phyloP scores from a whole-genome alignment of 2,888 invertebrate species.

The Metacarcinus magister region DNA sequence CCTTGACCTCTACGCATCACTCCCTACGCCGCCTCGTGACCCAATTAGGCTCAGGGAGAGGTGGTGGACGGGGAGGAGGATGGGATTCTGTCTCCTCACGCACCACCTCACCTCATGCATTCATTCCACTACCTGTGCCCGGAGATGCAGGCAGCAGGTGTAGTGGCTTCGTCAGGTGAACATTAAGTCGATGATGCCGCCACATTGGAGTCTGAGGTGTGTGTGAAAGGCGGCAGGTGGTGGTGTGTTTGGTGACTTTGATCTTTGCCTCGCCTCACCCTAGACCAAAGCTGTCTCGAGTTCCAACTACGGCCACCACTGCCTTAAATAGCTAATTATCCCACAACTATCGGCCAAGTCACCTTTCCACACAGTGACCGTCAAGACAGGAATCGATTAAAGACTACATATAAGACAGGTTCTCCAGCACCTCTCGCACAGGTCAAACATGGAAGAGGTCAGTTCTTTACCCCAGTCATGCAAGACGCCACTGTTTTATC shows the following conservation, averaged over 20 bases:
- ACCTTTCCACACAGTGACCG: not conserved
- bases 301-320: not conserved
- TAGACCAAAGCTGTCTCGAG: not conserved
- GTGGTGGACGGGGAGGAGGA: not conserved
- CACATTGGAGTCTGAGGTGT: not conserved
- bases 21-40: not conserved
- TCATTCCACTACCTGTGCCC: not conserved
- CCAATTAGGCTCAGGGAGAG: not conserved
- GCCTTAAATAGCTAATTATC: not conserved
- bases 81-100: not conserved
- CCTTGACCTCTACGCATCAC: not conserved
- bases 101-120: not conserved
- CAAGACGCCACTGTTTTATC: not conserved
- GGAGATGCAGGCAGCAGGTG: not conserved
- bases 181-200: not conserved
- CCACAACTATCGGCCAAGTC: not conserved
- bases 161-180: not conserved
- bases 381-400: not conserved
- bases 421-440: not conserved
- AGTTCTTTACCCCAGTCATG: not conserved
- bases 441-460: not conserved
- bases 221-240: not conserved
- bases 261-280: no score
- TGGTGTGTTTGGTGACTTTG: no score
- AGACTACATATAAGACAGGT: not conserved